Percentiles rank a stretch among this genome's conserved stretches.
Evolutionary conservation across 2,797 vertebrate genomes (phyloP).

Genomic region (Silurus aristotelis): DNA sequence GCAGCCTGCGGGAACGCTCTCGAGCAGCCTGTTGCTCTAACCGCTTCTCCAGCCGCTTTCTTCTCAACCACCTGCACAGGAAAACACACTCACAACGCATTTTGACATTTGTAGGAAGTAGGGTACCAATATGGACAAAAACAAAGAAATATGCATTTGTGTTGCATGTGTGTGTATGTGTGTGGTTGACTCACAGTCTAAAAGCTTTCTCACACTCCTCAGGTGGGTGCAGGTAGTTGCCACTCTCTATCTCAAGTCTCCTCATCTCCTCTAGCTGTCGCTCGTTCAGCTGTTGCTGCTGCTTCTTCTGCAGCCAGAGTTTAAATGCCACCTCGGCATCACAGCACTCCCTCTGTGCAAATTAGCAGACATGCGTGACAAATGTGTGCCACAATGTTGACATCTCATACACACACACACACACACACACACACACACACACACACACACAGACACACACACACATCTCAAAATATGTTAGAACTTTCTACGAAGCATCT

Average conservation of each 20-base stretch:
- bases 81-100: background rate
- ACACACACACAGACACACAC: background rate
- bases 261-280: constrained; percentile 82
- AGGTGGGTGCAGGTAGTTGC: constrained; percentile 76
- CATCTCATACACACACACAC: background rate
- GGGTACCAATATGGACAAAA: too few relatives aligned
- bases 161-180: background rate
- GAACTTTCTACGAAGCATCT: background rate
- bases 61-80: constrained; percentile 84
- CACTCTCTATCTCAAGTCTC: constrained; percentile 80
- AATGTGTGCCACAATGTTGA: background rate
- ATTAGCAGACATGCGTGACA: background rate
- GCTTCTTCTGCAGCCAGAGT: constrained; percentile 90
- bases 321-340: constrained; percentile 85
- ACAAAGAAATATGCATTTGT: background rate
- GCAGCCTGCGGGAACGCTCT: constrained; percentile 81
- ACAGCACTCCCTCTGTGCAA: constrained; percentile 73
- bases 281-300: constrained; percentile 85
- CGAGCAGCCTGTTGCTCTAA: constrained; percentile 81
- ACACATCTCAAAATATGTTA: background rate
- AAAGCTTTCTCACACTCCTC: constrained; percentile 88
- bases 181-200: constrained; percentile 79
- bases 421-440: background rate
- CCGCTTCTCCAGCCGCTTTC: constrained; percentile 85
- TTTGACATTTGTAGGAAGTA: background rate